Evolutionary conservation across 30 jellyfish, hydroid and myxozoan species (phyloP).

Genomic region (Turritopsis dohrnii): DNA sequence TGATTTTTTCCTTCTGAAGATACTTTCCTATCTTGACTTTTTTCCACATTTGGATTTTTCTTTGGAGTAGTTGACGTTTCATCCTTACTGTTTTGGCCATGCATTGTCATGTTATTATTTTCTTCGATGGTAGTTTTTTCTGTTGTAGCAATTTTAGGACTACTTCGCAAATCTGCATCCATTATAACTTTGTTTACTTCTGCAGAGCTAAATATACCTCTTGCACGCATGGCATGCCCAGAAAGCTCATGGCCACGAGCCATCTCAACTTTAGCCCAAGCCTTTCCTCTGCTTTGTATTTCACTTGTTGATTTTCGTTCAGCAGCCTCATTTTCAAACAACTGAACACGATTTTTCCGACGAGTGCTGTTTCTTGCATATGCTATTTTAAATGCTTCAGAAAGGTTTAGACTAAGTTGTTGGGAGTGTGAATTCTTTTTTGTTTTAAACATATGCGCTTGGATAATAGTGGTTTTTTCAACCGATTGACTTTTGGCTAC

Average conservation of each 20-base stretch:
- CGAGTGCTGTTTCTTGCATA: conserved; percentile 51
- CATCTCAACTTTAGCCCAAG: conserved; percentile 75
- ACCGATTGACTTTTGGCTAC: conserved; percentile 58
- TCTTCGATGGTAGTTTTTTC: background rate
- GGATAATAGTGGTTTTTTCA: conserved; percentile 41
- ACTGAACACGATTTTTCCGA: conserved; percentile 26
- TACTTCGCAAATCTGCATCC: background rate
- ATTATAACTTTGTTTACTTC: background rate
- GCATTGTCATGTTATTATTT: background rate
- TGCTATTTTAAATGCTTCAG: conserved; percentile 75
- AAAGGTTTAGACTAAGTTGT: conserved; percentile 51
- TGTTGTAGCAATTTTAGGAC: background rate
- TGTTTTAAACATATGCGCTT: conserved; percentile 85
- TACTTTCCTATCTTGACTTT: background rate
- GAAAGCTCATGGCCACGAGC: conserved; percentile 86
- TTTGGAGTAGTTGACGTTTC: background rate
- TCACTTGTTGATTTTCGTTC: conserved; percentile 20
- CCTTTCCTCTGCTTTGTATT: conserved; percentile 11
- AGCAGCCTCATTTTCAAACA: conserved; percentile 50
- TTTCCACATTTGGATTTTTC: background rate
- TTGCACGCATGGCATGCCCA: conserved; percentile 81
- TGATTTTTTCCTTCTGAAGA: background rate
- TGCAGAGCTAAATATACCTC: conserved; percentile 5
- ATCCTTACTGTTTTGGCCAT: background rate
- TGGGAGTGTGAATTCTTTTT: conserved; percentile 74